Percentiles rank a stretch among this genome's conserved stretches.
Evolutionary conservation across 2,113 vertebrate genomes (phyloP).

Genomic region (Geothlypis trichas): DNA sequence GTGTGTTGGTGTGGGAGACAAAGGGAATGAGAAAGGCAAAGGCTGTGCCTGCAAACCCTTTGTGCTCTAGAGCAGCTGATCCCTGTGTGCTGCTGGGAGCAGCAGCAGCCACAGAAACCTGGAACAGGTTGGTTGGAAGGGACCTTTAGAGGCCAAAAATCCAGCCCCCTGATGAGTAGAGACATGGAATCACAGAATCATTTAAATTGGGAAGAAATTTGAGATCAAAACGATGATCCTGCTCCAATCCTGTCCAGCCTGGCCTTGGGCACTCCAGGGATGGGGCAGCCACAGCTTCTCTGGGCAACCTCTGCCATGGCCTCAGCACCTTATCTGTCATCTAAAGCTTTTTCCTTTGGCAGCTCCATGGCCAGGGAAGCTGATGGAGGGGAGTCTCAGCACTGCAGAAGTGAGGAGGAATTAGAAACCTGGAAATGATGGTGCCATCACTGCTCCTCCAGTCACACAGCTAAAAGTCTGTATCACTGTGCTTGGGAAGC

Average conservation of each 20-base stretch:
- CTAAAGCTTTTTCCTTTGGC: background rate
- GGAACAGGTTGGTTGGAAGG: background rate
- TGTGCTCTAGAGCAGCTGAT: background rate
- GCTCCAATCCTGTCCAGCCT: fast-evolving
- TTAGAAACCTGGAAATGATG: fast-evolving
- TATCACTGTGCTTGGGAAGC: background rate
- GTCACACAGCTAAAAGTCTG: background rate
- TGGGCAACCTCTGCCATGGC: background rate
- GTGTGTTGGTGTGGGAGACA: background rate
- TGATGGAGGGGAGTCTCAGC: background rate
- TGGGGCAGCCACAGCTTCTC: background rate
- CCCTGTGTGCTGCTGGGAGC: background rate
- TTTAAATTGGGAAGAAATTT: background rate
- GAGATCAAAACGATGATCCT: background rate
- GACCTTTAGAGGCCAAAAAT: fast-evolving
- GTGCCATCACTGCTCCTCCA: background rate
- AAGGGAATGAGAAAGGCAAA: background rate
- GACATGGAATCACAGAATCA: background rate
- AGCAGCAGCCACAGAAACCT: background rate
- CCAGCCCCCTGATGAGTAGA: fast-evolving
- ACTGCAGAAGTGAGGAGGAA: background rate
- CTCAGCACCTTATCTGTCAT: background rate
- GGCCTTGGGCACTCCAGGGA: background rate
- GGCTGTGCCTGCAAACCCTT: background rate
- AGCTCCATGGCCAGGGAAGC: background rate